phyloP scores from a whole-genome alignment of 2,113 vertebrate species.

The Serinus canaria region DNA sequence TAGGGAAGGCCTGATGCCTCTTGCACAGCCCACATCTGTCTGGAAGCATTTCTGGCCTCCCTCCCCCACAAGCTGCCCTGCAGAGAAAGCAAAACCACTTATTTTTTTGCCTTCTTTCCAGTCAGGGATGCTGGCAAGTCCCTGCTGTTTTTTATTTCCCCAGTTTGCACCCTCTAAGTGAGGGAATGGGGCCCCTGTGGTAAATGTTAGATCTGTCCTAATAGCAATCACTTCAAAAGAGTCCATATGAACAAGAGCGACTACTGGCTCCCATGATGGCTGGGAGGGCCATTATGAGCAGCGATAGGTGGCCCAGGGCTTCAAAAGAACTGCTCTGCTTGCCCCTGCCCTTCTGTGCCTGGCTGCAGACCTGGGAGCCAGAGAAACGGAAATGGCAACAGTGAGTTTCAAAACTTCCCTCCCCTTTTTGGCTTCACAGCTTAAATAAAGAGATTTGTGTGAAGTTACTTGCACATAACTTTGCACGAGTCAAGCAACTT shows the following conservation, averaged over 20 bases:
- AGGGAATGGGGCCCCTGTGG: too few species aligned
- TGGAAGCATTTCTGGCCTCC: fast-evolving
- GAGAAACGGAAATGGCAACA: fast-evolving
- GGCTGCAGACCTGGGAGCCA: background rate
- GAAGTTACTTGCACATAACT: fast-evolving
- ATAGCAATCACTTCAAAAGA: background rate
- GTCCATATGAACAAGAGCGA: fast-evolving
- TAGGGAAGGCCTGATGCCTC: background rate
- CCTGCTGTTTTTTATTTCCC: background rate
- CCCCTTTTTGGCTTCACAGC: background rate
- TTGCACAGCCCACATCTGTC: fast-evolving
- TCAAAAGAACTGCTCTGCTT: background rate
- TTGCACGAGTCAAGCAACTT: fast-evolving
- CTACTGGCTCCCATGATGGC: fast-evolving
- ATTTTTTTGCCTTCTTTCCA: background rate
- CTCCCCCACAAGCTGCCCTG: fast-evolving
- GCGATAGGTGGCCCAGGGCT: fast-evolving
- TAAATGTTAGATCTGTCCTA: background rate
- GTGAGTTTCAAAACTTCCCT: background rate
- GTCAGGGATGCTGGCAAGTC: background rate
- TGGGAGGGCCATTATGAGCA: fast-evolving
- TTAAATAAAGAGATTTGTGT: background rate
- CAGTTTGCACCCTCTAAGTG: background rate
- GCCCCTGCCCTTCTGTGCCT: background rate
- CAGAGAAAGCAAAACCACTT: background rate